Evolutionary conservation across 2,113 vertebrate genomes (phyloP).

Genomic region (Merops nubicus): DNA sequence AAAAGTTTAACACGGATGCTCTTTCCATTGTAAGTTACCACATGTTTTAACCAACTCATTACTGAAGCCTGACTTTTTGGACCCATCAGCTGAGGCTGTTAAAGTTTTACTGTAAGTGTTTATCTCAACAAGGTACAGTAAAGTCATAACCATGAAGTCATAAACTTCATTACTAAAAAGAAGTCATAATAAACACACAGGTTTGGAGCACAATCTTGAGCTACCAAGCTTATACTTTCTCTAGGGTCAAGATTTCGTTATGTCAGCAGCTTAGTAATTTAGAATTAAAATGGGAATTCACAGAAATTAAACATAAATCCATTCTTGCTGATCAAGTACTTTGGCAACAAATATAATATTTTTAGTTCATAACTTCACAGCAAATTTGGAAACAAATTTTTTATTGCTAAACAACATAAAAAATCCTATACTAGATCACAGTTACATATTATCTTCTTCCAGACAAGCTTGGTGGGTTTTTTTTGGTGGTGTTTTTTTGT

Average conservation of each 20-base stretch:
- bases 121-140: neutral
- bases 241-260: neutral
- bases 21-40: neutral
- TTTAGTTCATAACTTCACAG: neutral
- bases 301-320: slow-evolving; percentile 3
- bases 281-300: slow-evolving; percentile 21
- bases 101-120: neutral
- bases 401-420: neutral
- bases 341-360: neutral
- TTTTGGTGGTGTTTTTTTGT: neutral
- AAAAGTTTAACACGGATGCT: neutral
- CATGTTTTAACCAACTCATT: neutral
- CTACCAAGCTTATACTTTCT: neutral
- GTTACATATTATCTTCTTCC: neutral
- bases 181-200: slow-evolving; percentile 21
- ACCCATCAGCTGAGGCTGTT: neutral
- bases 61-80: neutral
- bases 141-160: neutral
- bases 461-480: neutral
- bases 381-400: neutral
- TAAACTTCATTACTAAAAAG: neutral
- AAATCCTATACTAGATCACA: neutral
- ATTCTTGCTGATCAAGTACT: slow-evolving; percentile 12
- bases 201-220: neutral
- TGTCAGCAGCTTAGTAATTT: neutral